A percentile compares a stretch with the other conserved stretches of the same genome.
Evolutionary conservation across 1,140 invertebrate genomes (phyloP).

Genomic region (Anastrepha ludens): DNA sequence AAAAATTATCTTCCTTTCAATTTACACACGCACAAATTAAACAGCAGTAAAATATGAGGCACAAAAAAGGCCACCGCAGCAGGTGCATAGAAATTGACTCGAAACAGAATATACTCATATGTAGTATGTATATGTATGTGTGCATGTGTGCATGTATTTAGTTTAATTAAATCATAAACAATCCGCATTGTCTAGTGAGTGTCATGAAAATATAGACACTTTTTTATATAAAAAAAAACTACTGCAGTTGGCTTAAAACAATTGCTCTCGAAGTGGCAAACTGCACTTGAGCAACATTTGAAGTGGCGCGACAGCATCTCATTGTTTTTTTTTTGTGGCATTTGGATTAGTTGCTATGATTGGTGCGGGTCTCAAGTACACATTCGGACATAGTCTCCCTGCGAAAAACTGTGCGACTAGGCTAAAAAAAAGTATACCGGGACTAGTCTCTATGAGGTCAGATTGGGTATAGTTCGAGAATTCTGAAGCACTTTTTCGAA

Average conservation of each 20-base stretch:
- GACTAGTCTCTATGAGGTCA: too few relatives aligned
- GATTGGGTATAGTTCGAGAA: too few relatives aligned
- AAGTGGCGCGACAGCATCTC: not conserved
- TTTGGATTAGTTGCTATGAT: not conserved
- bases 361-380: not conserved
- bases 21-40: not conserved
- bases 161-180: too few relatives aligned
- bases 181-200: too few relatives aligned
- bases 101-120: too few relatives aligned
- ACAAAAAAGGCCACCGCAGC: not conserved
- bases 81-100: not conserved
- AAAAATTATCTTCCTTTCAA: not conserved
- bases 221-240: not conserved
- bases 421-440: too few relatives aligned
- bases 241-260: not conserved
- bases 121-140: too few relatives aligned
- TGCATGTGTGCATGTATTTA: too few relatives aligned
- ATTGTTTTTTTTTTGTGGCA: not conserved
- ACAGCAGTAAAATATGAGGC: not conserved
- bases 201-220: too few relatives aligned
- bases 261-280: not conserved
- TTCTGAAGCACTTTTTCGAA: too few relatives aligned
- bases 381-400: too few relatives aligned
- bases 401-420: too few relatives aligned
- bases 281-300: not conserved